A percentile compares a stretch with the other conserved stretches of the same genome.
phyloP scores from a whole-genome alignment of 2,797 vertebrate genomes.

The Mus spretus region DNA sequence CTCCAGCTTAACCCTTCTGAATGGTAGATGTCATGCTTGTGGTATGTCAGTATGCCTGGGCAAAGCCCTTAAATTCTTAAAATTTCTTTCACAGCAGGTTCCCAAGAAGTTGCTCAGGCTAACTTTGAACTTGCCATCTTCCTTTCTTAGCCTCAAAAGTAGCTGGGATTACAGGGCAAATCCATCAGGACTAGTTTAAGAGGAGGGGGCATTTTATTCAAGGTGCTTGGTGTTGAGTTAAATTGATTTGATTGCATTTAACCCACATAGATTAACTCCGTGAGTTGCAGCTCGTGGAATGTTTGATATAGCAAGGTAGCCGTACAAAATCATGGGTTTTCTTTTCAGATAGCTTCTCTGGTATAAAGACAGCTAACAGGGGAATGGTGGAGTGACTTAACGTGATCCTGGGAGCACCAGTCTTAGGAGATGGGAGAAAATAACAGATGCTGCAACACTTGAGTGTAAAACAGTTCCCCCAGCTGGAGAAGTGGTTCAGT shows the following conservation, averaged over 20 bases:
- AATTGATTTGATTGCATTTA: background rate
- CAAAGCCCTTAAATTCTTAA: background rate
- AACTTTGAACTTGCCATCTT: background rate
- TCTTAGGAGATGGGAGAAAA: background rate
- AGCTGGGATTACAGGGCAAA: background rate
- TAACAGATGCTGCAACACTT: background rate
- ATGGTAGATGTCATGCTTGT: background rate
- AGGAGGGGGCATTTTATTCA: background rate
- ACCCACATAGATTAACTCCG: background rate
- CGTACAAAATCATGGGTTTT: background rate
- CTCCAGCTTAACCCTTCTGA: background rate
- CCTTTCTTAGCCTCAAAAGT: background rate
- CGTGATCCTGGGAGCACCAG: background rate
- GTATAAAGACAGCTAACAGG: background rate
- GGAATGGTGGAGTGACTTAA: background rate
- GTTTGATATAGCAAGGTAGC: background rate
- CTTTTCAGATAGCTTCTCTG: background rate
- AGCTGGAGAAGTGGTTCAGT: background rate
- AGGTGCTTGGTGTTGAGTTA: constrained; percentile 41
- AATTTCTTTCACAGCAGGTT: background rate
- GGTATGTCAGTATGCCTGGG: background rate
- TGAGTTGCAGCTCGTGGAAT: background rate
- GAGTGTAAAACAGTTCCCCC: background rate
- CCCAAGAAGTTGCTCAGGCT: background rate
- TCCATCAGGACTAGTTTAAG: background rate